A percentile compares a stretch with the other conserved stretches of the same genome.
These are phyloP conservation scores for Mus spicilegus DNA, from an alignment of 2,113 vertebrate genomes.

Conservation along the genomic window DNA sequence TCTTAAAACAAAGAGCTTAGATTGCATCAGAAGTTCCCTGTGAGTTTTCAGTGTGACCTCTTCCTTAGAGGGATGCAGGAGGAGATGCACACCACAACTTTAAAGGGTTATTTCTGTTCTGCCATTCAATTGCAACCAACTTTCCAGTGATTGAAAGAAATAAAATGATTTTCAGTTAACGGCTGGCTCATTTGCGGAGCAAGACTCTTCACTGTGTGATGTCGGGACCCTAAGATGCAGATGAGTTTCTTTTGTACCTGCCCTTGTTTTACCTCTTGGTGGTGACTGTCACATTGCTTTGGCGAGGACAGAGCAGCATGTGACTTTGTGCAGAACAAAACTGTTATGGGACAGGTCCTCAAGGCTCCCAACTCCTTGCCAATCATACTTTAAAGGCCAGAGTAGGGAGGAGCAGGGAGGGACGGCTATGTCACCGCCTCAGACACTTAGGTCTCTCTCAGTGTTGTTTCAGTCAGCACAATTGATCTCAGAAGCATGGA, in stretches of 20 bases:
- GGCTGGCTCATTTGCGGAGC: neutral
- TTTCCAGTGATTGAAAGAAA: neutral
- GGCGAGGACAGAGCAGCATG: neutral
- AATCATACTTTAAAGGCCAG: neutral
- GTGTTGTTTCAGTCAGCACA: neutral
- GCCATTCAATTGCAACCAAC: neutral
- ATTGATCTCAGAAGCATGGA: neutral
- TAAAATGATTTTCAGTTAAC: neutral
- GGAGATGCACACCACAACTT: neutral
- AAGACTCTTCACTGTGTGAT: neutral
- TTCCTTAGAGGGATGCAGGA: neutral
- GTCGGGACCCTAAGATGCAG: neutral
- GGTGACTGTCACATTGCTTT: neutral
- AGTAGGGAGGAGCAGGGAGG: neutral
- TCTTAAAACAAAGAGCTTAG: neutral
- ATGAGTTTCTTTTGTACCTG: neutral
- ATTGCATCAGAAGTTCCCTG: slow-evolving; percentile 8
- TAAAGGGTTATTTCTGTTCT: slow-evolving; percentile 25
- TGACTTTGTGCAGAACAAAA: neutral
- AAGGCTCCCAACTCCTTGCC: neutral
- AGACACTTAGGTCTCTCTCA: neutral
- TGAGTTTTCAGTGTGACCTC: neutral
- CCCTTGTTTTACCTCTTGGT: neutral
- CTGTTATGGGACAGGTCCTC: neutral
- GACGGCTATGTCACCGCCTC: neutral